Evolutionary conservation across 2,113 vertebrate genomes (phyloP).

Genomic region (Misgurnus anguillicaudatus): DNA sequence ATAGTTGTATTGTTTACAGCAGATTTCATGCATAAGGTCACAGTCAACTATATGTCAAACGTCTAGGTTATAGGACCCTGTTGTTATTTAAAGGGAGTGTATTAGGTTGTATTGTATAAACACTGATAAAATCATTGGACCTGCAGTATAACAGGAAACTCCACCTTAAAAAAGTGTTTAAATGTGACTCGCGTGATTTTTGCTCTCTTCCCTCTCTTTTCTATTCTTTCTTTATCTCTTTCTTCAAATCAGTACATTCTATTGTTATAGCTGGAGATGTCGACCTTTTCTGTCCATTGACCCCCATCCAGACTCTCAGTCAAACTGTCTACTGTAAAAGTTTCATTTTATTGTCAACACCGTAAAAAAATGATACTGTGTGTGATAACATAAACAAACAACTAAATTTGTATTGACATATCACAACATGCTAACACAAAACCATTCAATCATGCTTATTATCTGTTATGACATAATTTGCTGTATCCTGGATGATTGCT

Average conservation of each 20-base stretch:
- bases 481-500: background rate
- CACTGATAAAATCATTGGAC: background rate
- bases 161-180: slow-evolving; percentile 20
- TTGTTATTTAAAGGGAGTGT: background rate
- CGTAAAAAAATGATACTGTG: background rate
- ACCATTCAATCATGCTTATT: too few relatives aligned
- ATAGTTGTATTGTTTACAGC: too few relatives aligned
- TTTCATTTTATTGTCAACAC: background rate
- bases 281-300: slow-evolving; percentile 13
- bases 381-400: background rate
- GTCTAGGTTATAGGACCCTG: background rate
- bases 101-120: background rate
- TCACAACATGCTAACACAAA: too few relatives aligned
- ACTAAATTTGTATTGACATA: background rate
- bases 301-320: background rate
- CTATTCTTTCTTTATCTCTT: too few relatives aligned
- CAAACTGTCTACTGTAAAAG: background rate
- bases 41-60: background rate
- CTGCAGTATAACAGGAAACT: slow-evolving; percentile 22
- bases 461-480: too few relatives aligned
- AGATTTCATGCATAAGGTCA: background rate
- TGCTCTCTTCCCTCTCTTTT: too few relatives aligned
- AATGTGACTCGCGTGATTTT: background rate
- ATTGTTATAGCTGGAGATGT: too few relatives aligned
- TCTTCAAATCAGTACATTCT: too few relatives aligned